Conservation (phyloP, 2,113 vertebrate genomes). For the Gobiocypris rarus region DNA sequence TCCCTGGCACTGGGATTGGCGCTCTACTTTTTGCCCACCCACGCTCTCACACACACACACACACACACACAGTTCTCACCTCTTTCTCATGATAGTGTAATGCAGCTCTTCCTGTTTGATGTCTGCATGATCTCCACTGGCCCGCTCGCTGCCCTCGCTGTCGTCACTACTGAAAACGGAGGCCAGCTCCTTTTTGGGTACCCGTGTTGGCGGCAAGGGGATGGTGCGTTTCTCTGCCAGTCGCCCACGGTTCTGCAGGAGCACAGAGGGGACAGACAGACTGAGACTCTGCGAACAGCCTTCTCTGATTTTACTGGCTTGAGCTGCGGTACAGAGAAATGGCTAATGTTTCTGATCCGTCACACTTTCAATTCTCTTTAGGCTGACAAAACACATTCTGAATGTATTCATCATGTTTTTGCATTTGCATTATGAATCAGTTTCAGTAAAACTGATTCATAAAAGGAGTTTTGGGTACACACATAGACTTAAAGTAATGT, state of each 20-base stretch:
- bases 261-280: conserved; percentile 49
- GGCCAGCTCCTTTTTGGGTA: conserved; percentile 90
- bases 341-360: not conserved
- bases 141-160: conserved; percentile 84
- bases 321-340: not conserved
- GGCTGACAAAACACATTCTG: conserved; percentile 12
- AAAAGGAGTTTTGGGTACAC: not conserved
- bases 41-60: conserved; percentile 5
- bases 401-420: not conserved
- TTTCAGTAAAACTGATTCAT: not conserved
- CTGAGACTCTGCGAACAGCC: conserved; percentile 54
- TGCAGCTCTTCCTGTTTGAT: conserved; percentile 91
- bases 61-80: conserved; percentile 73
- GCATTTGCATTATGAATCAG: not conserved
- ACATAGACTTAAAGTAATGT: not conserved
- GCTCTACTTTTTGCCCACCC: not conserved
- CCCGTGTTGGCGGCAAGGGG: conserved; percentile 83
- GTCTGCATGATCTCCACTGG: conserved; percentile 83
- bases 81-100: conserved; percentile 96
- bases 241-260: conserved; percentile 91
- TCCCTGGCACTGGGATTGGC: not conserved
- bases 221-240: conserved; percentile 95
- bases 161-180: conserved; percentile 89
- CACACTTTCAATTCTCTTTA: not conserved
- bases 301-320: not conserved